A percentile compares a stretch with the other conserved stretches of the same genome.
These are phyloP conservation scores for Rutpela maculata DNA, from an alignment of 2,888 invertebrate species.

Conservation along the genomic window DNA sequence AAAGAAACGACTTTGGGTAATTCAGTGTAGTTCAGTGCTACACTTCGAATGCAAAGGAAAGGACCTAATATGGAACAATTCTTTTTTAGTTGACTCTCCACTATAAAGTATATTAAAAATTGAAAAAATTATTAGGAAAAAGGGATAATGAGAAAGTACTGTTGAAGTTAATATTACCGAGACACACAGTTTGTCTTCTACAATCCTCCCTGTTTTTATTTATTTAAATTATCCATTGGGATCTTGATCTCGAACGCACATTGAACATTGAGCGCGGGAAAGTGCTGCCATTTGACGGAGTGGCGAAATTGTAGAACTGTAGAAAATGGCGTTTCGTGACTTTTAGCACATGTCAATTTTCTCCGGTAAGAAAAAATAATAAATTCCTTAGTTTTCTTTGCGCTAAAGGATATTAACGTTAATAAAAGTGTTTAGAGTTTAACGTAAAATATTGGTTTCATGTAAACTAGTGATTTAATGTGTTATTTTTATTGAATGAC, in stretches of 20 bases:
- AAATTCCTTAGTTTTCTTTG: slow-evolving; percentile 33
- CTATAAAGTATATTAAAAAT: too few relatives aligned
- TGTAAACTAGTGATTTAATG: slow-evolving; percentile 23
- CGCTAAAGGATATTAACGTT: not conserved
- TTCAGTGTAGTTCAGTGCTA: too few relatives aligned
- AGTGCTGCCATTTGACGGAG: slow-evolving; percentile 49
- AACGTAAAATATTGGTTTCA: slow-evolving; percentile 3
- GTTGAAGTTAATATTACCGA: too few relatives aligned
- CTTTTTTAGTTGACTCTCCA: too few relatives aligned
- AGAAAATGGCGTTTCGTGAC: slow-evolving; percentile 71
- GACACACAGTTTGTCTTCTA: too few relatives aligned
- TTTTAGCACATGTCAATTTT: slow-evolving; percentile 73
- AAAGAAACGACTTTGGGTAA: too few relatives aligned
- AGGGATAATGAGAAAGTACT: too few relatives aligned
- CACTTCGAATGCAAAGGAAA: too few relatives aligned
- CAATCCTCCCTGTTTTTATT: too few relatives aligned
- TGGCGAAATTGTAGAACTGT: slow-evolving; percentile 40
- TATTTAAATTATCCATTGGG: too few relatives aligned
- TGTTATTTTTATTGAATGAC: slow-evolving; percentile 59
- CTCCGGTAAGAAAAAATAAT: slow-evolving; percentile 68
- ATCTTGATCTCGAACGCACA: not conserved
- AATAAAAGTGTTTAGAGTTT: slow-evolving; percentile 25
- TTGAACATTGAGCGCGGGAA: slow-evolving; percentile 27
- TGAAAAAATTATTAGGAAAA: too few relatives aligned
- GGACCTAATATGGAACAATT: too few relatives aligned